Evolutionary conservation across 1,140 invertebrate species (phyloP).

Genomic region (Platyscapa corneri): DNA sequence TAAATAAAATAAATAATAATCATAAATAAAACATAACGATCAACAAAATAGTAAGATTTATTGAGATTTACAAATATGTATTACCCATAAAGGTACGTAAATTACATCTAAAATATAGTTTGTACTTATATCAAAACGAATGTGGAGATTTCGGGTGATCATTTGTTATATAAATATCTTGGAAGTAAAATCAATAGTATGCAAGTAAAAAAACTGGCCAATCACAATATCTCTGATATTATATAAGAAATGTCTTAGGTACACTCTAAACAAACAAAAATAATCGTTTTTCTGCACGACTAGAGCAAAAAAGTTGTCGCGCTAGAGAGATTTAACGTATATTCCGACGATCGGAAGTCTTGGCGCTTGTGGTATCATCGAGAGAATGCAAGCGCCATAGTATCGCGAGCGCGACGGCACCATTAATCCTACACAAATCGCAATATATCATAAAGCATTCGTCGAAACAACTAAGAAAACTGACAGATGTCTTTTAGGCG

Average conservation of each 20-base stretch:
- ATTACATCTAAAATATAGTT: too few species aligned
- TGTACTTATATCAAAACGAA: too few species aligned
- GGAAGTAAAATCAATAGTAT: too few species aligned
- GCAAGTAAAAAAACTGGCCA: not conserved
- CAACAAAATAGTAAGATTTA: too few species aligned
- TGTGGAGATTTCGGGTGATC: too few species aligned
- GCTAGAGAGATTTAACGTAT: not conserved
- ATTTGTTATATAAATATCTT: too few species aligned
- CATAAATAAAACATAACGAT: too few species aligned
- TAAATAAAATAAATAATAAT: too few species aligned
- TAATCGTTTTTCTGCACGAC: not conserved
- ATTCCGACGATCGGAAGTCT: not conserved
- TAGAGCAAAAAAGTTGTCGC: not conserved
- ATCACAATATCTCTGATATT: not conserved
- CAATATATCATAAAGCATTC: slow-evolving; percentile 18
- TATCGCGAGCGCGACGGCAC: slow-evolving; percentile 4
- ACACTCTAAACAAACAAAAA: not conserved
- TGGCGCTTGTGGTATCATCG: not conserved
- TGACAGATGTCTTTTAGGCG: not conserved
- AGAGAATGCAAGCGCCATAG: not conserved
- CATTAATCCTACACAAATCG: slow-evolving; percentile 32
- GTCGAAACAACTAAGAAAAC: not conserved
- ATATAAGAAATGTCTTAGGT: not conserved
- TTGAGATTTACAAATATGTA: too few species aligned
- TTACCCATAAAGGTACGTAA: too few species aligned